Evolutionary conservation across 2,888 invertebrate species (phyloP).

Genomic region (Patella caerulea): DNA sequence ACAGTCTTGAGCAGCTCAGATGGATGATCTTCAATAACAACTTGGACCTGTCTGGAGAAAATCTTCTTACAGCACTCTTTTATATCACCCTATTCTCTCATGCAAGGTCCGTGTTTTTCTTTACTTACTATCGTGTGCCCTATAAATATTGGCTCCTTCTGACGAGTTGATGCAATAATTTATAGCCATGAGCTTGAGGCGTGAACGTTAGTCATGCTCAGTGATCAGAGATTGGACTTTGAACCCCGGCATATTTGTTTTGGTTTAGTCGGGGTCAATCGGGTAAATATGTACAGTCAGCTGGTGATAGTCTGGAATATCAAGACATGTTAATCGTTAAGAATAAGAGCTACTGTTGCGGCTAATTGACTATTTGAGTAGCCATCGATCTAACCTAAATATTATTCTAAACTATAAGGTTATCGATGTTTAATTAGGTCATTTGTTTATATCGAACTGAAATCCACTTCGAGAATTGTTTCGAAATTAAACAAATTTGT

Average conservation of each 20-base stretch:
- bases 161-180: neutral
- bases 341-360: no score
- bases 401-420: no score
- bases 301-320: neutral
- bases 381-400: no score
- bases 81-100: neutral
- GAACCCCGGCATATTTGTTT: slow-evolving; percentile 3
- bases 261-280: neutral
- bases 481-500: no score
- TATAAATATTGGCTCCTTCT: neutral
- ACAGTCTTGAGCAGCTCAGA: no score
- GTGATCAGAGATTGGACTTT: slow-evolving; percentile 10
- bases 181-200: slow-evolving; percentile 10
- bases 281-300: neutral
- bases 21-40: no score
- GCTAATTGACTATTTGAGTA: no score
- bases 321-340: no score
- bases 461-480: no score
- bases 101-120: neutral
- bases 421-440: no score
- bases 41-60: no score
- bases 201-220: neutral
- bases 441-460: no score
- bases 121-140: neutral
- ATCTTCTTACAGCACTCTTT: neutral